Conservation (phyloP, 2,888 invertebrate species). For the Zygothrica quintamaculata region DNA sequence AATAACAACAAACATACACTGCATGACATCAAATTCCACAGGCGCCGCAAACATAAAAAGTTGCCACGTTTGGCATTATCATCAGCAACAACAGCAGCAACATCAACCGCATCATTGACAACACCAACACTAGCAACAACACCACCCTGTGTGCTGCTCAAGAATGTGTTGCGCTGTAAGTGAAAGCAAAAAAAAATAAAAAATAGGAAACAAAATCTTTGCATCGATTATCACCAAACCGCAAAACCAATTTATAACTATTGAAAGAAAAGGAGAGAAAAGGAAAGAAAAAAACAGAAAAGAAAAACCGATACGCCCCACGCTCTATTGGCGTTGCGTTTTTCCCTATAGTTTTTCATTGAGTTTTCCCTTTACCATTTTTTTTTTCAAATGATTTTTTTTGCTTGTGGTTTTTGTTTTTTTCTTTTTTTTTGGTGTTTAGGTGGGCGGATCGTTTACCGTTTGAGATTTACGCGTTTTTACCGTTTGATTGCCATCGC, state of each 20-base stretch:
- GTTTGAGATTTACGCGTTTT: conserved; percentile 34
- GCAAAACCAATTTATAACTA: neutral
- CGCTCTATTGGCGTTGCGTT: neutral
- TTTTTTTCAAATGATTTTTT: neutral
- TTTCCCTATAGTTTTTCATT: too few species aligned
- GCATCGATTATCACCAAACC: neutral
- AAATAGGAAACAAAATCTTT: too few species aligned
- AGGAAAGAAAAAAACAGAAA: too few species aligned
- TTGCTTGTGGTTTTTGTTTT: neutral
- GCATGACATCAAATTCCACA: conserved; percentile 75
- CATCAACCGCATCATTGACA: conserved; percentile 17
- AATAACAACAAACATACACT: conserved; percentile 47
- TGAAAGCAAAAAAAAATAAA: conserved; percentile 64
- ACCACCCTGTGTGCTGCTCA: conserved; percentile 70
- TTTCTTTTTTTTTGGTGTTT: conserved; percentile 7
- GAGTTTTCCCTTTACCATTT: too few species aligned
- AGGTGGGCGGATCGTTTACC: conserved; percentile 42
- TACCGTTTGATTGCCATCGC: conserved; percentile 22
- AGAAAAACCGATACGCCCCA: too few species aligned
- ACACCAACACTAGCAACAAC: conserved; percentile 10
- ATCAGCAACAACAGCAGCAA: conserved; percentile 39
- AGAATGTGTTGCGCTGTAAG: conserved; percentile 82
- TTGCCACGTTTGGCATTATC: conserved; percentile 71
- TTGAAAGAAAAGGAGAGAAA: too few species aligned
- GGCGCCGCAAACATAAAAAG: conserved; percentile 74